Conservation (phyloP, 1,140 invertebrate genomes). For the Habropoda laboriosa region DNA sequence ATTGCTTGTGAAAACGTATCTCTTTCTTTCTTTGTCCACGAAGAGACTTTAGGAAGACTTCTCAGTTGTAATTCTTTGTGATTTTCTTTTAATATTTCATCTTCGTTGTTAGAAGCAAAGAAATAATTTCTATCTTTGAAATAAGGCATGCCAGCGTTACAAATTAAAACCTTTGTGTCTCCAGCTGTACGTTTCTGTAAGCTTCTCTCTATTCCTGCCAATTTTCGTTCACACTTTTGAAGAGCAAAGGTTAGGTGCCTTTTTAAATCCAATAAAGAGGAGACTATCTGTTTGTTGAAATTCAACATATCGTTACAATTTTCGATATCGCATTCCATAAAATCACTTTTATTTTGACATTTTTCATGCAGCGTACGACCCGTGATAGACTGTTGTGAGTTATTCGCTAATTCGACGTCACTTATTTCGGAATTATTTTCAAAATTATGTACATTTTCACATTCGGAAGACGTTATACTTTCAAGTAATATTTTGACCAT, state of each 20-base stretch:
- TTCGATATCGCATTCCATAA: not conserved
- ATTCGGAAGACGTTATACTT: not conserved
- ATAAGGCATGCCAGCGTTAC: slow-evolving; percentile 77
- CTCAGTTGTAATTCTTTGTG: slow-evolving; percentile 73
- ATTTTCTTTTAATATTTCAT: slow-evolving; percentile 73
- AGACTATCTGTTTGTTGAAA: slow-evolving; percentile 67
- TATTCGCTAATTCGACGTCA: no score
- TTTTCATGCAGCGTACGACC: no score
- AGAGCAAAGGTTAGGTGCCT: slow-evolving; percentile 60
- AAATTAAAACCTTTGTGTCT: slow-evolving; percentile 38
- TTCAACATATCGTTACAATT: slow-evolving; percentile 19
- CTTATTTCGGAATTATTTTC: not conserved
- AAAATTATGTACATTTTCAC: not conserved
- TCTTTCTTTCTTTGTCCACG: slow-evolving; percentile 75
- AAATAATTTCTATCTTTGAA: slow-evolving; percentile 78
- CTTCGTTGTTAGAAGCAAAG: slow-evolving; percentile 74
- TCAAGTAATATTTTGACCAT: not conserved
- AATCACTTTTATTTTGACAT: not conserved
- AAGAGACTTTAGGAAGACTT: slow-evolving; percentile 65
- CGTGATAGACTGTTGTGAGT: no score
- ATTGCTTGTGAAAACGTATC: slow-evolving; percentile 69
- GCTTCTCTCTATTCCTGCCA: slow-evolving; percentile 47
- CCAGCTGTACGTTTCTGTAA: slow-evolving; percentile 20
- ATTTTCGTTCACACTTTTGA: slow-evolving; percentile 65
- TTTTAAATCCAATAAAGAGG: slow-evolving; percentile 53